Evolutionary conservation across 2,888 invertebrate species (phyloP).

Genomic region (Buathra laborator): DNA sequence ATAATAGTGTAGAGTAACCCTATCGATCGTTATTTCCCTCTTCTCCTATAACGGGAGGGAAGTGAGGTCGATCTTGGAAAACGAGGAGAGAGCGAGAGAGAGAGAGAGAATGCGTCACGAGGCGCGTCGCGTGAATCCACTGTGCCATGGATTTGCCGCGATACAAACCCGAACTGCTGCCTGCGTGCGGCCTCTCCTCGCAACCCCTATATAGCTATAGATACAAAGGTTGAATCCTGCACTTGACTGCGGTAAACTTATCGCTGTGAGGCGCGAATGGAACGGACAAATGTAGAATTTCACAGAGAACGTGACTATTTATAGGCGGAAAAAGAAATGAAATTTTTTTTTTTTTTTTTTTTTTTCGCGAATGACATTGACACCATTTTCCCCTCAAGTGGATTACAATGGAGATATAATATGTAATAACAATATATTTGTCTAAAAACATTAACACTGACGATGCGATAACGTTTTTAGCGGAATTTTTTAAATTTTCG

Average conservation of each 20-base stretch:
- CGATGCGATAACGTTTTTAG: too few species aligned
- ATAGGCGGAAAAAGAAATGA: neutral
- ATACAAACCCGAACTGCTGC: conserved; percentile 1
- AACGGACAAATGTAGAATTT: neutral
- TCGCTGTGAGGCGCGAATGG: neutral
- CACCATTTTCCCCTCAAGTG: too few species aligned
- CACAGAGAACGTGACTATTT: neutral
- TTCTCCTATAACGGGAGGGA: neutral
- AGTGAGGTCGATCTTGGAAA: conserved; percentile 6
- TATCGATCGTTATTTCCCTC: conserved; percentile 5
- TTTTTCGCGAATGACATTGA: too few species aligned
- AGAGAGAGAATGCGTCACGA: conserved; percentile 61
- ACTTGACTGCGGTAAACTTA: neutral
- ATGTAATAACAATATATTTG: too few species aligned
- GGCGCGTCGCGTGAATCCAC: conserved; percentile 68
- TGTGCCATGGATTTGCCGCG: conserved; percentile 42
- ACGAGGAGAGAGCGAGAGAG: conserved; percentile 22
- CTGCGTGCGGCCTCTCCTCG: neutral
- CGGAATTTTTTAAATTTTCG: too few species aligned
- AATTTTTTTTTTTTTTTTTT: too few species aligned
- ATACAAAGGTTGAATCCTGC: neutral
- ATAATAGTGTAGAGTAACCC: neutral
- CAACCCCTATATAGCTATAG: neutral
- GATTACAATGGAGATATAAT: too few species aligned
- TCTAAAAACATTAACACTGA: too few species aligned